A percentile compares a stretch with the other conserved stretches of the same genome.
phyloP scores from a whole-genome alignment of 2,113 vertebrate species.

The Chloroceryle aenea region DNA sequence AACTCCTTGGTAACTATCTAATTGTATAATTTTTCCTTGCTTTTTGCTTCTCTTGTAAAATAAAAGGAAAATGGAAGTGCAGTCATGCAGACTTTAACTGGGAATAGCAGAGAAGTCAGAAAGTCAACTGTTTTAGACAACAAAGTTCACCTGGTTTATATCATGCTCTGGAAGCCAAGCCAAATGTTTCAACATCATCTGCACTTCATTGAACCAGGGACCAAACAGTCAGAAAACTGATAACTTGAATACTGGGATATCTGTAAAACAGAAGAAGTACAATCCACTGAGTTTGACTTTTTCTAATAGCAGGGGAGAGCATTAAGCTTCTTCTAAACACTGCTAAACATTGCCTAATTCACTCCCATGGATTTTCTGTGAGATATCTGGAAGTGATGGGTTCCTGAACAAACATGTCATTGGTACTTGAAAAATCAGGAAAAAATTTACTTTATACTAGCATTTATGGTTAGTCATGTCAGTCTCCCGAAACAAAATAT shows the following conservation, averaged over 20 bases:
- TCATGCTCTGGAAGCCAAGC: background rate
- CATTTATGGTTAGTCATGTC: background rate
- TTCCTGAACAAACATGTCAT: background rate
- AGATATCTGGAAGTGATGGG: background rate
- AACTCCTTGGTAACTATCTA: background rate
- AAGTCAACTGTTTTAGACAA: background rate
- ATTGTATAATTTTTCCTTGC: background rate
- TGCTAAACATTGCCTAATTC: background rate
- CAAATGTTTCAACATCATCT: background rate
- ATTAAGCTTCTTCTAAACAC: background rate
- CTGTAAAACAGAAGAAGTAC: background rate
- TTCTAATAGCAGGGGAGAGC: background rate
- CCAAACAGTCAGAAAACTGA: background rate
- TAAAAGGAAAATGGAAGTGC: background rate
- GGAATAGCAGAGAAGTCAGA: background rate
- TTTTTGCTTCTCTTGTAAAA: background rate
- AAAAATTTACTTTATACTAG: background rate
- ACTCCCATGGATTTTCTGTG: background rate
- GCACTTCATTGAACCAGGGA: background rate
- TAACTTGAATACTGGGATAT: background rate
- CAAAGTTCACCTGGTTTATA: background rate
- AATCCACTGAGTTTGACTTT: background rate
- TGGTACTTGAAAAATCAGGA: background rate
- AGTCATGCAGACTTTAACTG: background rate
- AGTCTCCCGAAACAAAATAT: background rate